Evolutionary conservation across 2,113 vertebrate species (phyloP).

Genomic region (Dermatemys mawii): DNA sequence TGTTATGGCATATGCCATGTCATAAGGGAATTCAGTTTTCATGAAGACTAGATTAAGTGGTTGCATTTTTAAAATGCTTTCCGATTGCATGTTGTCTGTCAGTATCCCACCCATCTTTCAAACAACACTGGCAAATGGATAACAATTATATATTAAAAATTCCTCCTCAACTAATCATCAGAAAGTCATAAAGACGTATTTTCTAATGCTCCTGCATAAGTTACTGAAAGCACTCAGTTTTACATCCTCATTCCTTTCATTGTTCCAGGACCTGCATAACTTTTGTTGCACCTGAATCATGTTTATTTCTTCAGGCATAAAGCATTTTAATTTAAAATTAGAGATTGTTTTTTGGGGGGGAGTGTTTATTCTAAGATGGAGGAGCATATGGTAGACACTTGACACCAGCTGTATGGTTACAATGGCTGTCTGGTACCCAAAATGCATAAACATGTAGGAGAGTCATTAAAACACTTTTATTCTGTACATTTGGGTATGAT

Average conservation of each 20-base stretch:
- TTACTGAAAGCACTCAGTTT: neutral
- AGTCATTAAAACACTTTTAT: neutral
- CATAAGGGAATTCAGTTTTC: neutral
- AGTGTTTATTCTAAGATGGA: neutral
- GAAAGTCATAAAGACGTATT: neutral
- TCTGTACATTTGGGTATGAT: neutral
- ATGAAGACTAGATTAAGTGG: neutral
- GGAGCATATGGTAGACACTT: neutral
- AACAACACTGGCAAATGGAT: neutral
- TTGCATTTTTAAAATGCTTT: neutral
- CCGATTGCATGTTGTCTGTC: neutral
- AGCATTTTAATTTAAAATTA: neutral
- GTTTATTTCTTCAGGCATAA: neutral
- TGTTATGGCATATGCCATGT: neutral
- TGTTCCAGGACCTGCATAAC: accelerated
- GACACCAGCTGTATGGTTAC: neutral
- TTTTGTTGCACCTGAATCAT: neutral
- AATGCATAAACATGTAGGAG: neutral
- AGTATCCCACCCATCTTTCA: neutral
- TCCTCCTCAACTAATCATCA: neutral
- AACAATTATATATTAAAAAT: neutral
- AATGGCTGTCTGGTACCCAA: neutral
- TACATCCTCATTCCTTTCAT: accelerated
- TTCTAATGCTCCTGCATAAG: neutral
- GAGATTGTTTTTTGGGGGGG: neutral